A percentile compares a stretch with the other conserved stretches of the same genome.
Evolutionary conservation across 1,140 invertebrate species (phyloP).

Genomic region (Tetragnatha versicolor): DNA sequence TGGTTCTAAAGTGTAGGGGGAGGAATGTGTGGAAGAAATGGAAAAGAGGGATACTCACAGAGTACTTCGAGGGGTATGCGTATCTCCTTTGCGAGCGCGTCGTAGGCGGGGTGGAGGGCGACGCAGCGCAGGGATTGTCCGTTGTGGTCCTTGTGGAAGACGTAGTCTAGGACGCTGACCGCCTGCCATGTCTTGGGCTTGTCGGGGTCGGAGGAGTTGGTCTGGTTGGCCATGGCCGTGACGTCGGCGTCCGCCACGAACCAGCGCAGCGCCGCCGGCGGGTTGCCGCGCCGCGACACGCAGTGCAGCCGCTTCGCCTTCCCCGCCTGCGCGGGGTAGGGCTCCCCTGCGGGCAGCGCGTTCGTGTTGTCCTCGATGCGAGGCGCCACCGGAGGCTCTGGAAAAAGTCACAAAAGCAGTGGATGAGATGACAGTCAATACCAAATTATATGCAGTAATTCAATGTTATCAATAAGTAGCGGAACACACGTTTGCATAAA

Average conservation of each 20-base stretch:
- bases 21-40: too few relatives aligned
- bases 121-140: constrained; percentile 75
- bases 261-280: constrained; percentile 76
- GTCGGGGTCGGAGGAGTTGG: constrained; percentile 82
- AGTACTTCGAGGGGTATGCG: constrained; percentile 82
- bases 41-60: constrained; percentile 77
- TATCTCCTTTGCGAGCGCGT: constrained; percentile 71
- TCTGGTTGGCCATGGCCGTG: constrained; percentile 71
- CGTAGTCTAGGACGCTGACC: constrained; percentile 78
- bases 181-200: constrained; percentile 72
- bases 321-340: constrained; percentile 81
- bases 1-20: too few relatives aligned
- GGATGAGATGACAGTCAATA: too few relatives aligned
- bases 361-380: constrained; percentile 80
- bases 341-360: constrained; percentile 77
- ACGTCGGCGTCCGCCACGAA: constrained; percentile 74
- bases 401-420: too few relatives aligned
- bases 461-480: too few relatives aligned
- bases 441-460: too few relatives aligned
- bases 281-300: constrained; percentile 83
- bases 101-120: constrained; percentile 83
- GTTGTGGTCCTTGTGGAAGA: constrained; percentile 72
- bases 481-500: too few relatives aligned
- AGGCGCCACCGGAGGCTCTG: constrained; percentile 82
- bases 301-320: constrained; percentile 80